A percentile compares a stretch with the other conserved stretches of the same genome.
Conservation (phyloP, 92 coral and sea anemone genomes). For the Anthopleura xanthogrammica region DNA sequence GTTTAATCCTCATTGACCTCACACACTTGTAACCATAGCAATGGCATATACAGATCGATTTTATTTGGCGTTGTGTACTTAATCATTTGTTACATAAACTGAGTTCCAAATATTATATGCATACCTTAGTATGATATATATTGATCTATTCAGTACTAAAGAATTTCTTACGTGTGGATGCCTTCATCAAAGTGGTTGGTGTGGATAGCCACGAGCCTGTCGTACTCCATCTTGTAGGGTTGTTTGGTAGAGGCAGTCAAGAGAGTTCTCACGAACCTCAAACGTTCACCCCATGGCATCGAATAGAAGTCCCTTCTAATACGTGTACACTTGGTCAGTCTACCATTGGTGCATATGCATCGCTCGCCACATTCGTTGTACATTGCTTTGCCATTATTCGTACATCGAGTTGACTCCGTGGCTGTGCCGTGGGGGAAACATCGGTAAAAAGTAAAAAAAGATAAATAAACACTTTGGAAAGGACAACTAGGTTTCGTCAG, state of each 20-base stretch:
- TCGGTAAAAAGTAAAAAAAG: too few relatives aligned
- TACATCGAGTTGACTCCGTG: constrained; percentile 30
- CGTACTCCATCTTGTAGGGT: constrained; percentile 50
- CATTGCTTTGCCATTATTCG: constrained; percentile 31
- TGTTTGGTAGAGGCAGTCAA: constrained; percentile 41
- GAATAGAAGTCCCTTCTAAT: constrained; percentile 65
- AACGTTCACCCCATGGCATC: constrained; percentile 67
- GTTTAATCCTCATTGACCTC: not conserved
- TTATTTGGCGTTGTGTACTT: too few relatives aligned
- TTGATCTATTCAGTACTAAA: too few relatives aligned
- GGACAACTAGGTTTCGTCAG: too few relatives aligned
- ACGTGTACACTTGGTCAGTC: constrained; percentile 53
- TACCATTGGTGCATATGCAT: constrained; percentile 55
- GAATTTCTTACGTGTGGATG: constrained; percentile 32
- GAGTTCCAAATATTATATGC: too few relatives aligned
- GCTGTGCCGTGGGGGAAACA: not conserved
- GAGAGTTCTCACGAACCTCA: constrained; percentile 51
- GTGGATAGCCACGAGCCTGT: constrained; percentile 54
- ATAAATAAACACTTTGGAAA: too few relatives aligned
- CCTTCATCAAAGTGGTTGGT: constrained; percentile 48
- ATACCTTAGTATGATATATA: too few relatives aligned
- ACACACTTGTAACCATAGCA: too few relatives aligned
- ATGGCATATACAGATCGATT: too few relatives aligned
- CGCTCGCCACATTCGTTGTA: constrained; percentile 63
- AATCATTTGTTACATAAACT: too few relatives aligned